Evolutionary conservation across 2,113 vertebrate genomes (phyloP).

Genomic region (Tychaedon coryphoeus): DNA sequence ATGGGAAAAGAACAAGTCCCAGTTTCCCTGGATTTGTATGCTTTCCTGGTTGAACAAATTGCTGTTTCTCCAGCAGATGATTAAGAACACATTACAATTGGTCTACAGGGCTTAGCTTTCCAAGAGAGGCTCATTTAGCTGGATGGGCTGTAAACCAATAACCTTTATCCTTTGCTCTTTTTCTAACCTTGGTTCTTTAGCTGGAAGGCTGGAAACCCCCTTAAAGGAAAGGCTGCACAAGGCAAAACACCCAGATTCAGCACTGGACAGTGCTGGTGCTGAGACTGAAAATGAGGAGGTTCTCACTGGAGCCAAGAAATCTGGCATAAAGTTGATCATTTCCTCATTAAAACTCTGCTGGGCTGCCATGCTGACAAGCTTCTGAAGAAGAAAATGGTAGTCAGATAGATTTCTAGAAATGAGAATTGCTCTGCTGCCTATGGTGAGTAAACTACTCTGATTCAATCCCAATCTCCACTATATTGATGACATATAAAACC

Average conservation of each 20-base stretch:
- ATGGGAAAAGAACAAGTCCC: not conserved
- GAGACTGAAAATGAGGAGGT: not conserved
- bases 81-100: not conserved
- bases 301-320: not conserved
- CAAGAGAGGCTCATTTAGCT: not conserved
- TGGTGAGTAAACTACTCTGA: not conserved
- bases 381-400: not conserved
- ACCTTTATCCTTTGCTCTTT: not conserved
- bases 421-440: not conserved
- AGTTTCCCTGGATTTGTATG: not conserved
- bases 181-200: not conserved
- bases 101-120: not conserved
- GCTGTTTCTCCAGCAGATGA: not conserved
- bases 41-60: not conserved
- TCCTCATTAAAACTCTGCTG: not conserved
- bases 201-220: not conserved
- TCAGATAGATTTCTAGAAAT: not conserved
- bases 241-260: not conserved
- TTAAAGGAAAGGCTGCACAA: not conserved
- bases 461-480: not conserved
- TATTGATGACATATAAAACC: not conserved
- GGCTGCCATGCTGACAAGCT: not conserved
- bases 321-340: not conserved
- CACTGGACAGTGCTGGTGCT: constrained; percentile 28
- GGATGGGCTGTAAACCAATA: not conserved